Percentiles rank a stretch among this genome's conserved stretches.
phyloP scores from a whole-genome alignment of 2,113 vertebrate species.

The Polypterus bichir region DNA sequence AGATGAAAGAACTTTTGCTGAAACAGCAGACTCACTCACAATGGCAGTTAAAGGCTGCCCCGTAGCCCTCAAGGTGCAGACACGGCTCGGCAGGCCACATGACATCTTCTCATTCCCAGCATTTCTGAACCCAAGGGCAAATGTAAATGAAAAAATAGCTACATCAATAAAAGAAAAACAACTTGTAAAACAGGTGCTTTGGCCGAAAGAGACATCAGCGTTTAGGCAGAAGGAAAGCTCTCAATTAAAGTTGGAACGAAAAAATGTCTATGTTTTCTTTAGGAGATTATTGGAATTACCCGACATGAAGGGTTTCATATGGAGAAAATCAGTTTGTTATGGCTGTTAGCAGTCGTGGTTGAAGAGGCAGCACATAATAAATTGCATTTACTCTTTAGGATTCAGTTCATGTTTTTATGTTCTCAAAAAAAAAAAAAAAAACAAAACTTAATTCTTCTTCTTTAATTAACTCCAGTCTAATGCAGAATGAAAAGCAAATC shows the following conservation, averaged over 20 bases:
- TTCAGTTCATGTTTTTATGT: background rate
- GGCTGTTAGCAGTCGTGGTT: slow-evolving; percentile 22
- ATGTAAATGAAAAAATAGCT: slow-evolving; percentile 62
- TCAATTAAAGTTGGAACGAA: slow-evolving; percentile 36
- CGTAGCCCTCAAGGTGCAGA: too few relatives aligned
- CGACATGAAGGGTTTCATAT: slow-evolving; percentile 37
- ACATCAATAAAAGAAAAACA: slow-evolving; percentile 32
- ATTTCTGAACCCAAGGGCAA: slow-evolving; percentile 43
- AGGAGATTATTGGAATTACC: slow-evolving; percentile 35
- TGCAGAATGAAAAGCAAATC: too few relatives aligned
- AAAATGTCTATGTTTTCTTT: slow-evolving; percentile 38
- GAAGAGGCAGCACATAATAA: slow-evolving; percentile 15
- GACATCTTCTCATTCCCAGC: too few relatives aligned
- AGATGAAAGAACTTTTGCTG: too few relatives aligned
- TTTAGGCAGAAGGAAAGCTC: slow-evolving; percentile 21
- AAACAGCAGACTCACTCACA: too few relatives aligned
- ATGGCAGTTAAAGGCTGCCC: too few relatives aligned
- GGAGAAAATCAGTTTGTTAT: slow-evolving; percentile 44
- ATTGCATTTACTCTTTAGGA: background rate
- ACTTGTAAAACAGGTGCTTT: slow-evolving; percentile 42
- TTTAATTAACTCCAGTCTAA: too few relatives aligned
- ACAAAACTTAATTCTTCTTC: too few relatives aligned
- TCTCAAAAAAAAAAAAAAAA: background rate
- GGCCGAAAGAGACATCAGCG: slow-evolving; percentile 7
- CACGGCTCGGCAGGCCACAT: too few relatives aligned